Percentiles rank a stretch among this genome's conserved stretches.
These are phyloP conservation scores for Gymnocephalus cernua DNA, from an alignment of 2,113 vertebrate genomes.

Conservation along the genomic window DNA sequence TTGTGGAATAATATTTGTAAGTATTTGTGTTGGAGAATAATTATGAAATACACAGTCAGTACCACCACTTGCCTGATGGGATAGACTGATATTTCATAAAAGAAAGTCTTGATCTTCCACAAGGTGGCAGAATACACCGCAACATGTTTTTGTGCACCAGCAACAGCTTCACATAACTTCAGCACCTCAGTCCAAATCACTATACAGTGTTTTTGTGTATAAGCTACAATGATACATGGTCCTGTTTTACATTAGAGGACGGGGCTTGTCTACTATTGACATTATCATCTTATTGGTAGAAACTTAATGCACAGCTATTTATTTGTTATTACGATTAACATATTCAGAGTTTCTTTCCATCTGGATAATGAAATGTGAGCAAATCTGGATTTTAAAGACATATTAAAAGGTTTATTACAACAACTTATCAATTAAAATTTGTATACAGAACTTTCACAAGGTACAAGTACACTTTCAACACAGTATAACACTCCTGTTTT, in stretches of 20 bases:
- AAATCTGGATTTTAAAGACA: slow-evolving; percentile 74
- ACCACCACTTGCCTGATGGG: not conserved
- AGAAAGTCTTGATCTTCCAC: slow-evolving; percentile 60
- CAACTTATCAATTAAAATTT: slow-evolving; percentile 80
- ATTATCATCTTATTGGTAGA: not conserved
- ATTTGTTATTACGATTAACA: not conserved
- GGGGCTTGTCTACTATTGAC: not conserved
- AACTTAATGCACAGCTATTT: too few relatives aligned
- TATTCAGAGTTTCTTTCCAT: not conserved
- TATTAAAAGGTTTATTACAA: slow-evolving; percentile 89
- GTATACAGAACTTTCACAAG: slow-evolving; percentile 85
- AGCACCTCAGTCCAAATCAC: not conserved
- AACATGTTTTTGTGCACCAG: slow-evolving; percentile 15
- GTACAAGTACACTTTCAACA: slow-evolving; percentile 84
- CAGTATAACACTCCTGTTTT: slow-evolving; percentile 77
- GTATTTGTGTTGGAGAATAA: not conserved
- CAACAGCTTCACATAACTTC: not conserved
- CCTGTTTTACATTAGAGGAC: not conserved
- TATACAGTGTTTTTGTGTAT: not conserved
- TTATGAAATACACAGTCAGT: not conserved
- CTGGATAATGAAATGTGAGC: slow-evolving; percentile 19
- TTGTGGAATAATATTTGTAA: not conserved
- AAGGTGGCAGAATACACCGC: slow-evolving; percentile 81
- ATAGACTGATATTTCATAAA: not conserved
- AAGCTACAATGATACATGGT: not conserved